Evolutionary conservation across 2,797 vertebrate species (phyloP), one percentile per base, ranked within the genome.

Genomic region (Catostomus latipinnis): DNA sequence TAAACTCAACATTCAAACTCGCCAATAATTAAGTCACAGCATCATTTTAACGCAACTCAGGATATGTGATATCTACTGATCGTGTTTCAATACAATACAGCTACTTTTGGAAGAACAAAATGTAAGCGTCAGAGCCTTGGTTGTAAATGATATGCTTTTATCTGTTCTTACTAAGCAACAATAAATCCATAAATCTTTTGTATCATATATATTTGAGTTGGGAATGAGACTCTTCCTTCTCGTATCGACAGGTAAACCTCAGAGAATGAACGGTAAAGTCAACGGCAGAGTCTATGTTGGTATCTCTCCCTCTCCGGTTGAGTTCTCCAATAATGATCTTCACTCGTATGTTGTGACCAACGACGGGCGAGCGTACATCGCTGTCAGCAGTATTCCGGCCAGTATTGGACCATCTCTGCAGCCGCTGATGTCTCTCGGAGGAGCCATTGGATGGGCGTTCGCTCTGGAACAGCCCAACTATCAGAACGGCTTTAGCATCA

Each of bases 321-420:
- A 88, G 48, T 96, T 99, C 7, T 93, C 86, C 70, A 92, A 93
- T 83, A 97, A 97, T 0, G 97, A 99, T 81, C 96, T 99, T 54
- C 98, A 99, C 87, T 98, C 98, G 0, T 99, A 99, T 0, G 95
- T 98, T 53, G 98, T 99, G 84, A 96, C 96, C 71, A 98, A 98
- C 13, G 96, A 99, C 0, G 98, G 98, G 0, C 96, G 98, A 1
- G 96, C 98, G 4, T 99, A 99, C 34, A 95, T 98, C 1, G 97
- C 98, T 74, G 95, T 99, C 87, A 99, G 98, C 88, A 95, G 95
- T 86, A 94, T 99, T 80, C 96, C 96, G 0, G 75, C 89, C 48
- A 80, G 78, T 0, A 1, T 98, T 0, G 98, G 97, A 0, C 94
- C 95, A n/a, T 97, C 98, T 0, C 92, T 99, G 72, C 91, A 95